Conservation (phyloP, 2,113 vertebrate genomes). For the Regulus satrapa region DNA sequence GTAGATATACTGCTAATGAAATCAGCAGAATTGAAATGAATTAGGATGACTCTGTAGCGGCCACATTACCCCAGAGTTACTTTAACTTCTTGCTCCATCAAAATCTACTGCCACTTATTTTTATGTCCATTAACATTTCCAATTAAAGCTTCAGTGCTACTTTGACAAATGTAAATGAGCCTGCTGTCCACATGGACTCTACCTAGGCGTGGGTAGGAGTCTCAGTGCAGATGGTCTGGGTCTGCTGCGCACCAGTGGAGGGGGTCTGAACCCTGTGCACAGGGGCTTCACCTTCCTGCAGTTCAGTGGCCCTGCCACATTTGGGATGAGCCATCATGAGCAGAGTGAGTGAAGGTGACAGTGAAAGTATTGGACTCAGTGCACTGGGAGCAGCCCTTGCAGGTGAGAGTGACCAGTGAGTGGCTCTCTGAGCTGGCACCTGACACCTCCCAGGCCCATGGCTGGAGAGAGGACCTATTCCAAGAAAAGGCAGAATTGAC, state of each 20-base stretch:
- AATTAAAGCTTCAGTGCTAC: neutral
- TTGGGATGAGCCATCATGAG: neutral
- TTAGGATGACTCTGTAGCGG: neutral
- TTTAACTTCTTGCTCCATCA: neutral
- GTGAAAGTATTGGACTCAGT: neutral
- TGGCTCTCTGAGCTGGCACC: neutral
- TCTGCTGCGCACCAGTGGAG: neutral
- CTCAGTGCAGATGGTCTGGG: neutral
- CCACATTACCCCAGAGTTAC: neutral
- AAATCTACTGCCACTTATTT: neutral
- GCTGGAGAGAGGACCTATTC: rapidly evolving
- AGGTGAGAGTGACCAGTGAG: neutral
- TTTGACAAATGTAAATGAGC: neutral
- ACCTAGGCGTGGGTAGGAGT: no score
- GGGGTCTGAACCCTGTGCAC: neutral
- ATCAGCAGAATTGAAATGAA: neutral
- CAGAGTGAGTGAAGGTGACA: rapidly evolving
- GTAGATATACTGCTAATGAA: neutral
- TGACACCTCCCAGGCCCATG: neutral
- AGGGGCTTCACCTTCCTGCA: neutral
- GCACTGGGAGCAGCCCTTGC: neutral
- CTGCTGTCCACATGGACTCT: neutral
- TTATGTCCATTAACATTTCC: neutral
- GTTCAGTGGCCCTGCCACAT: no score
- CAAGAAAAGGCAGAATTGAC: neutral